Evolutionary conservation across 2,888 invertebrate species (phyloP), one percentile per base, ranked within the genome.

Genomic region (Laspeyria flexula): DNA sequence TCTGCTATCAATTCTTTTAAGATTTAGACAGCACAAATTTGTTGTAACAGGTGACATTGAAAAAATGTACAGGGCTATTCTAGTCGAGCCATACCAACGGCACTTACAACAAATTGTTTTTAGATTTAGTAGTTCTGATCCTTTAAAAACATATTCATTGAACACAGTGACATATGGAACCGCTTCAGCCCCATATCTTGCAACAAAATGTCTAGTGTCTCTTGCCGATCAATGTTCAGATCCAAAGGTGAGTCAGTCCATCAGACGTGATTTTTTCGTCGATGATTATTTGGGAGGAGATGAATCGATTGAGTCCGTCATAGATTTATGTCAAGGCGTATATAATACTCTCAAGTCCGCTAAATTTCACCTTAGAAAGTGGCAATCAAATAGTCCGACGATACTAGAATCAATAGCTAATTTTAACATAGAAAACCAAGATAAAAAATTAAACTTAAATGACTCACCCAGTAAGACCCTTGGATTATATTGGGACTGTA

Each of bases 401-500:
- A 23, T 23, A 6, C 7, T 23, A 23, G 7, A 23, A 23, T 23
- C 23, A 23, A 4, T 23, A 6, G 7, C 4, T 4, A 7, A 6
- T 4, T 4, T 23, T 7, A n/a, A 23, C n/a, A n/a, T n/a, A n/a
- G n/a, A n/a, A n/a, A n/a, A n/a, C n/a, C n/a, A n/a, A n/a, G n/a
- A n/a, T n/a, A 7, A 4, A 23, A 23, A 10, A 1, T n/a, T 5
- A 10, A n/a, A 5, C 13, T 4, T 7, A 0, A n/a, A 10, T n/a
- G 6, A 29, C 10, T 25, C 25, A 10, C 21, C 11, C 10, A n/a
- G 6, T 18, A 31, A 15, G 5, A 12, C 69, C 0, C 39, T 75
- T 12, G 73, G 73, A 13, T 15, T 73, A 16, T 16, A 65, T 29
- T 73, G 73, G 73, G 2, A 37, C 6, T 56, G 44, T 12, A 25